phyloP scores from a whole-genome alignment of 2,888 invertebrate genomes.

The Chrysodeixis includens region DNA sequence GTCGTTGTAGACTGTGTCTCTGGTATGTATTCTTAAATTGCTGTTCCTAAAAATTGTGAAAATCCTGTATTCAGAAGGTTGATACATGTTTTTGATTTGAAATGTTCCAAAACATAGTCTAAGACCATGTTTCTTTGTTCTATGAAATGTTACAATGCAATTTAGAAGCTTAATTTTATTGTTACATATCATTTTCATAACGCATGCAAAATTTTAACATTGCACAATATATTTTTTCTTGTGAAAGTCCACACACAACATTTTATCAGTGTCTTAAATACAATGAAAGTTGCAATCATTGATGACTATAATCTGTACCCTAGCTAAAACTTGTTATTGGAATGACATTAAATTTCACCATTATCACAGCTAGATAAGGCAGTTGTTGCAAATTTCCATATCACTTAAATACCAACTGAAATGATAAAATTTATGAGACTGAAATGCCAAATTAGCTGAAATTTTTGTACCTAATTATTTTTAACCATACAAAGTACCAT shows the following conservation, averaged over 20 bases:
- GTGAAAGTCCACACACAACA: neutral
- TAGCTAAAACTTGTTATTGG: slow-evolving; percentile 23
- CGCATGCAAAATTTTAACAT: neutral
- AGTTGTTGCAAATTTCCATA: neutral
- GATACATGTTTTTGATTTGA: neutral
- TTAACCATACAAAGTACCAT: neutral
- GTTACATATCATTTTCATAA: neutral
- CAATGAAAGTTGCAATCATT: neutral
- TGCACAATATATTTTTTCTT: neutral
- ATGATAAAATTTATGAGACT: slow-evolving; percentile 21
- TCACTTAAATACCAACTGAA: too few relatives aligned
- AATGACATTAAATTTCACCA: slow-evolving; percentile 35
- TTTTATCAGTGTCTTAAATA: neutral
- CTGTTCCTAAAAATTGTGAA: too few relatives aligned
- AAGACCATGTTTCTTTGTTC: neutral
- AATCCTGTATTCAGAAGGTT: too few relatives aligned
- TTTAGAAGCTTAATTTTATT: too few relatives aligned
- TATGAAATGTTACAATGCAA: neutral
- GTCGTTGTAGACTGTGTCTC: slow-evolving; percentile 99
- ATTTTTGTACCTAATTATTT: neutral
- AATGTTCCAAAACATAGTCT: neutral
- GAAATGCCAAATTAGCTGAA: neutral
- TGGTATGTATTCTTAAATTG: slow-evolving; percentile 90
- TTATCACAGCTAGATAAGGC: slow-evolving; percentile 26
- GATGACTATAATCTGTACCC: neutral